phyloP scores from a whole-genome alignment of 2,888 invertebrate species.

The Cerastis leucographa region DNA sequence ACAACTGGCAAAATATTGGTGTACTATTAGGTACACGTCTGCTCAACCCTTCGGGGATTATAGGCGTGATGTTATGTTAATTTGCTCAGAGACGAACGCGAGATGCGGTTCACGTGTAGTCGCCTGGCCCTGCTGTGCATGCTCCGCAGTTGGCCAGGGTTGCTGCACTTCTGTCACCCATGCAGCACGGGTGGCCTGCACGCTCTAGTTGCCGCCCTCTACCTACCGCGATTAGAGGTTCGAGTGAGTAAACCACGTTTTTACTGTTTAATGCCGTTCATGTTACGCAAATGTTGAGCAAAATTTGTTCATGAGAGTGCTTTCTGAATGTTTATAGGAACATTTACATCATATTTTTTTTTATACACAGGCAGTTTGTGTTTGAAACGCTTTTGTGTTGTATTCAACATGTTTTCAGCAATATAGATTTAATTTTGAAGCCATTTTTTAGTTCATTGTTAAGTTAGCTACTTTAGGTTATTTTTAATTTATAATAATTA shows the following conservation, averaged over 20 bases:
- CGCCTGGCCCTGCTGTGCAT: slow-evolving; percentile 95
- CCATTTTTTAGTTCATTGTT: too few species aligned
- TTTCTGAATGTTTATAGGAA: neutral
- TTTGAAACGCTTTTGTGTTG: neutral
- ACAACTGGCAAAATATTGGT: too few species aligned
- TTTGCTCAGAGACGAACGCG: slow-evolving; percentile 92
- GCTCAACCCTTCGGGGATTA: neutral
- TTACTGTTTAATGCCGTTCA: neutral
- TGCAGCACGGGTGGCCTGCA: slow-evolving; percentile 93
- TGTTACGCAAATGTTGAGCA: neutral
- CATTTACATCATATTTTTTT: neutral
- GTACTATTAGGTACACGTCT: neutral
- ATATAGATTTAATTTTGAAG: too few species aligned
- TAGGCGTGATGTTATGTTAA: neutral
- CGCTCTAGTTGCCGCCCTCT: slow-evolving; percentile 94
- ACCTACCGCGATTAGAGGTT: slow-evolving; percentile 96
- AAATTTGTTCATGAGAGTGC: neutral
- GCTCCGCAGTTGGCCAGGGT: slow-evolving; percentile 97
- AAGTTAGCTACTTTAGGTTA: too few species aligned
- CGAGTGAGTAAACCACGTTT: slow-evolving; percentile 92
- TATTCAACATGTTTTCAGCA: too few species aligned
- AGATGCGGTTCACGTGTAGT: slow-evolving; percentile 96
- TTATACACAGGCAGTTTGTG: neutral
- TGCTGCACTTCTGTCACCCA: slow-evolving; percentile 96
- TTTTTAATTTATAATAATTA: too few species aligned